Evolutionary conservation across 2,113 vertebrate species (phyloP), one percentile per base, ranked within the genome.

Genomic region (Rattus norvegicus): DNA sequence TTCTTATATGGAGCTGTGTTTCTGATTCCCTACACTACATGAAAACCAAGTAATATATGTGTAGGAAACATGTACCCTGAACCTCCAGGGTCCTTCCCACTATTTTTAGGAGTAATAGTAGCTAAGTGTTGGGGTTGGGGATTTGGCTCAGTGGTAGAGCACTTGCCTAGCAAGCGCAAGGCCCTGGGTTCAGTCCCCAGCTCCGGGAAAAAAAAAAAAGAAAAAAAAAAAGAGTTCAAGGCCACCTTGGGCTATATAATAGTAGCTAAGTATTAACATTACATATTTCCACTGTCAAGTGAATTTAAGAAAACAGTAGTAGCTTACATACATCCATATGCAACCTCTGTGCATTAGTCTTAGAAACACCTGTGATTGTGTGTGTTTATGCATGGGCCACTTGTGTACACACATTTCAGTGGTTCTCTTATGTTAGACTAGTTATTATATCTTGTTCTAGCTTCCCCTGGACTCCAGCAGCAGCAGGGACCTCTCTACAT

Each of bases 401-500:
- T n/a, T 43, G 20, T 2, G 4, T 30, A 0, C 26, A 7, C 5
- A 2, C 0, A 3, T 52, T 76, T 7, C 22, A 77, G 43, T 11
- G 2, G 59, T 24, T 54, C 16, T 2, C 52, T 67, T 36, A 9
- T 0, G 24, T 52, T 20, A 69, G 3, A 47, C 52, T 77, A 76
- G 22, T 77, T 12, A 24, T 3, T 52, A n/a, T 39, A 54, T 67
- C 59, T 67, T 10, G 4, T 26, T 70, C 83, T 16, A 76, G 43
- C 43, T 70, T 33, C 70, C 52, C 65, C 39, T 2, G 70, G 36
- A 30, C 2, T 33, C 22, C 28, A 77, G 16, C 10, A n/a, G 43
- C 28, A 77, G 30, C 39, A 24, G 8, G 33, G 59, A 26, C 49
- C 26, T 36, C 63, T 47, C 59, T 85, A 1, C 52, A 0, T 19